Evolutionary conservation across 2,113 vertebrate genomes (phyloP), one percentile per base, ranked within the genome.

Genomic region (Triplophysa siluroides): DNA sequence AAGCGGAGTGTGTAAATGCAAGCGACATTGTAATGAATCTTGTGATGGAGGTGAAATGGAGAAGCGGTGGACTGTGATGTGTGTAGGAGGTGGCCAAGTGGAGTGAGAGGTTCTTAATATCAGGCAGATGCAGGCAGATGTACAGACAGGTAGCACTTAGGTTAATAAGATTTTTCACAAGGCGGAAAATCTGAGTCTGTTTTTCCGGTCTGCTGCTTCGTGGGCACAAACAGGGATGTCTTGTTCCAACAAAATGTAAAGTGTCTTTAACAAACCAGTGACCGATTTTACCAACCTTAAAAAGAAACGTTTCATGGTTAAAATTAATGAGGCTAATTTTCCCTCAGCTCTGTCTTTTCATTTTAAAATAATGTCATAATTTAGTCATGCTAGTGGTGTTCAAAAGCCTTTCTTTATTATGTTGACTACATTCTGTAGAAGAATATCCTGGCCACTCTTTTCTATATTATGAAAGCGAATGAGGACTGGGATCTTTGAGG

Each of bases 81-180:
- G 29, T 67, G 47, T 29, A 63, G 73, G 67, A 78, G 60, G 13
- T 62, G 72, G 24, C 54, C 26, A 2, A 38, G 41, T 63, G 67
- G 19, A 76, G 68, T 43, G 52, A 58, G 45, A 43, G 21, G 54
- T 65, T 80, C 67, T 81, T 71, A 61, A 78, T 72, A 73, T 58
- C 19, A 38, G 63, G 66, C n/a, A 56, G 78, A 65, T 64, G 72
- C 19, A 38, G 62, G 66, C n/a, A 56, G 78, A 65, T 65, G 72
- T 47, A 60, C 83, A 71, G 86, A 82, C 78, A 81, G 80, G 83
- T 76, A 80, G 71, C 76, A 79, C 79, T 86, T 71, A 58, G 83
- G 80, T 87, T 86, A 88, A 88, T 88, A 24, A 24, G 81, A 85
- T 87, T 85, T 86, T 78, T 63, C 58, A 38, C 41, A 21, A 33